Evolutionary conservation across 1,140 invertebrate species (phyloP), one percentile per base, ranked within the genome.

Genomic region (Brachionus koreanus): DNA sequence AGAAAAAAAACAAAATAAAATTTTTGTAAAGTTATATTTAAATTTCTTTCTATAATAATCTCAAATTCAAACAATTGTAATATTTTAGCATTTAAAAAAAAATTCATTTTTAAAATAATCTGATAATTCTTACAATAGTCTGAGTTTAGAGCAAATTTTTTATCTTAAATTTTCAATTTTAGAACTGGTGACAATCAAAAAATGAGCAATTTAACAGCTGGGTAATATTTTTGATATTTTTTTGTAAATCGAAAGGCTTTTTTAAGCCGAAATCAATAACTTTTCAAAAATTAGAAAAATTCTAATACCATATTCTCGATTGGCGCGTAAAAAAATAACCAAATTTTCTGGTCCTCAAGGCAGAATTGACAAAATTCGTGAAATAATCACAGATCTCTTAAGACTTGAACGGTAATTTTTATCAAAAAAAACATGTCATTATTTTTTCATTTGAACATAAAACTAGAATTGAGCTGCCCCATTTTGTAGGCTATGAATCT

Each of bases 121-220:
- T 29, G 29, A 29, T 29, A 29, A 29, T 29, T 29, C 29, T 29
- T 29, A 29, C 1, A 29, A 3, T 2, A 29, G 3, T 29, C 29
- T 29, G 29, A 2, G 29, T n/a, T n/a, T n/a, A n/a, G n/a, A n/a
- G n/a, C n/a, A n/a, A n/a, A n/a, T n/a, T n/a, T n/a, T n/a, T n/a
- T n/a, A n/a, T n/a, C n/a, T n/a, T n/a, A n/a, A n/a, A n/a, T n/a
- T n/a, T n/a, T n/a, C n/a, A n/a, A n/a, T n/a, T n/a, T n/a, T n/a
- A n/a, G n/a, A n/a, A n/a, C n/a, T n/a, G n/a, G n/a, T n/a, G n/a
- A n/a, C n/a, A n/a, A n/a, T n/a, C n/a, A n/a, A n/a, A 29, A 74
- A 74, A 79, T 79, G 76, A 79, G 76, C 37, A 79, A 79, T 43
- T 65, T 79, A 61, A 79, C 76, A 39, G 76, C 76, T 39, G 76